Base-by-base conservation (phyloP, 2,797 vertebrate genomes). In the Bufotes viridis region DNA sequence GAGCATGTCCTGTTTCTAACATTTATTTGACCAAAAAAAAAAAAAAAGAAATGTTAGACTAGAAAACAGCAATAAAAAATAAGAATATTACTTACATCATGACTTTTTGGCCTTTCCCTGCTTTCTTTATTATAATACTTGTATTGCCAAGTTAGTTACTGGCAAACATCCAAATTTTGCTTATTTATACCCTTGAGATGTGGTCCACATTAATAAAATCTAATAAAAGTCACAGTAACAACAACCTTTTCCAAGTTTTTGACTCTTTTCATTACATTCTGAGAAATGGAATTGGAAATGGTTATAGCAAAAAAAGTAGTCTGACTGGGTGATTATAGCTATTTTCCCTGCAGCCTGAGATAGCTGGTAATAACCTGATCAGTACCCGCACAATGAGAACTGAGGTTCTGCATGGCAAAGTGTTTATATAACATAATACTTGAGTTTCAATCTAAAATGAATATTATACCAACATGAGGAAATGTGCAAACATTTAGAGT, bases 401-500 rank as follows among this genome's bases (percentile, higher is more conserved):
- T n/a, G 74, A 76, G 3, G 7, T 76, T 20, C 49, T 76, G 74
- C n/a, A 14, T 49, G 7, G 49, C 0, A 53, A n/a, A 53, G 11
- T 53, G 74, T 76, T 15, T 76, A 51, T 22, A 53, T 76, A 76
- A 76, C 42, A 76, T 51, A 76, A 53, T 76, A 20, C 1, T 6
- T 53, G 3, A 53, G 12, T 53, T 76, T 51, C 74, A 76, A n/a
- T n/a, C 20, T 53, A 7, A 53, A 53, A 11, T 53, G 13, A 76
- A 13, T 51, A 53, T 76, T 76, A 18, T 51, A 53, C 18, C 74
- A 14, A 53, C 22, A 53, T n/a, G 9, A 76, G 49, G 22, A 76
- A 76, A 13, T 76, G 74, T 76, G 20, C 74, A 53, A 53, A 76
- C 49, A 76, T 76, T 29, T 51, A 24, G 74, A 20, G 53, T 76